Evolutionary conservation across 2,113 vertebrate genomes (phyloP), one percentile per base, ranked within the genome.

Genomic region (Anarhynchus alexandrinus): DNA sequence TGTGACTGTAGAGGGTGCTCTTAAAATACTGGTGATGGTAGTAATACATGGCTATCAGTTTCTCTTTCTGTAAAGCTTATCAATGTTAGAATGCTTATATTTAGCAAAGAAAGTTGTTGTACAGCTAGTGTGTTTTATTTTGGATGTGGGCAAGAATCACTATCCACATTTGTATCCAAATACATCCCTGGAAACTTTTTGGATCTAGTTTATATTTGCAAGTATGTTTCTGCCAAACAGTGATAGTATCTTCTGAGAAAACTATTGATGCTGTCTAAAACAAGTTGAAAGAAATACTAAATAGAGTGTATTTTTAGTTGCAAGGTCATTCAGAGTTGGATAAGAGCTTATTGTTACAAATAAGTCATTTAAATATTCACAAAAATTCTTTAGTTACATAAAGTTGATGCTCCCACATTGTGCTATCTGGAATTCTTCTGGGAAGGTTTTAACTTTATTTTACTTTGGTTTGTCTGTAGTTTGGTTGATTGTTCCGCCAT

Each of bases 241-340:
- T 88, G 95, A 96, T 96, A 49, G 26, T 94, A 96, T 98, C 96
- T 97, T 95, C 95, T 97, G 94, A 97, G 97, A 97, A 97, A 97
- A 90, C 32, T 58, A 86, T 64, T 82, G 91, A 80, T 93, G 72
- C 45, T 52, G 49, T 82, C 77, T 97, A 90, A 95, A 97, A 90
- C 36, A 91, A 93, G 74, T 77, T 76, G 55, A 95, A 96, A 92
- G 52, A 91, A 93, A 67, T 59, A 86, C 4, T 65, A 90, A 89
- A 76, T 84, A 55, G 52, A 79, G 29, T 25, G 12, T 92, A 79
- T 83, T 95, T 95, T 90, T 80, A 80, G 84, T 74, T 88, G 23
- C 96, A 67, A 93, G 93, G 97, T 79, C 40, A 3, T 19, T 47
- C 58, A 61, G 13, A 79, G 62, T 69, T 51, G 70, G 42, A 80